phyloP scores from a whole-genome alignment of 1,140 invertebrate species.

The Globodera ellingtonae region DNA sequence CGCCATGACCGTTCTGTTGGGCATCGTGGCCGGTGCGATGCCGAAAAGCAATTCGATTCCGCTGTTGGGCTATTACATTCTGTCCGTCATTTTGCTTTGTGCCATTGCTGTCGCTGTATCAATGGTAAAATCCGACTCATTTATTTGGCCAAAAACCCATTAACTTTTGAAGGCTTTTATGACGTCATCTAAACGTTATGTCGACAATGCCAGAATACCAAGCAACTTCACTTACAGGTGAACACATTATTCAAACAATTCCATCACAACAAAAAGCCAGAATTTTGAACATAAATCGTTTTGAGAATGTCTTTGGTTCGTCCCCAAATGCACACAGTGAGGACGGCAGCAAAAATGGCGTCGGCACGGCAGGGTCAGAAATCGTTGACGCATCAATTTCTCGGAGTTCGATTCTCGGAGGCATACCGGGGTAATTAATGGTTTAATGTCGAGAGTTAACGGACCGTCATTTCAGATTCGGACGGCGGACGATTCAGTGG shows the following conservation, averaged over 20 bases:
- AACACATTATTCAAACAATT: not conserved
- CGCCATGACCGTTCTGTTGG: constrained; percentile 60
- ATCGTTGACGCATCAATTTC: not conserved
- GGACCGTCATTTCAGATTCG: not conserved
- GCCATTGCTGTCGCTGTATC: constrained; percentile 57
- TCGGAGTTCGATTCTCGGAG: constrained; percentile 6
- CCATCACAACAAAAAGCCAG: too few relatives aligned
- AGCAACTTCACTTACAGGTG: constrained; percentile 47
- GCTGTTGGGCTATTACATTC: constrained; percentile 59
- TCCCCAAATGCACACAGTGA: constrained; percentile 4
- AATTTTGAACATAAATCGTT: too few relatives aligned
- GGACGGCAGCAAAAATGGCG: not conserved
- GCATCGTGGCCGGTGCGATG: constrained; percentile 61
- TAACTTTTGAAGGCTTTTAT: constrained; percentile 36
- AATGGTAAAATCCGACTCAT: constrained; percentile 33
- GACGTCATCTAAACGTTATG: constrained; percentile 47
- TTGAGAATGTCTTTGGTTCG: constrained; percentile 4
- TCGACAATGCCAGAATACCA: constrained; percentile 53
- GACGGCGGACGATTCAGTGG: not conserved
- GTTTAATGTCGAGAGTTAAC: too few relatives aligned
- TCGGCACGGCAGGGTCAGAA: not conserved
- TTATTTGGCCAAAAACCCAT: not conserved
- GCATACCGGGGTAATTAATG: not conserved
- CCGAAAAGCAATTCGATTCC: constrained; percentile 64
- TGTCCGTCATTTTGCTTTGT: constrained; percentile 57